These are phyloP conservation scores for Mermis nigrescens DNA, from an alignment of 2,888 invertebrate genomes.

Conservation along the genomic window DNA sequence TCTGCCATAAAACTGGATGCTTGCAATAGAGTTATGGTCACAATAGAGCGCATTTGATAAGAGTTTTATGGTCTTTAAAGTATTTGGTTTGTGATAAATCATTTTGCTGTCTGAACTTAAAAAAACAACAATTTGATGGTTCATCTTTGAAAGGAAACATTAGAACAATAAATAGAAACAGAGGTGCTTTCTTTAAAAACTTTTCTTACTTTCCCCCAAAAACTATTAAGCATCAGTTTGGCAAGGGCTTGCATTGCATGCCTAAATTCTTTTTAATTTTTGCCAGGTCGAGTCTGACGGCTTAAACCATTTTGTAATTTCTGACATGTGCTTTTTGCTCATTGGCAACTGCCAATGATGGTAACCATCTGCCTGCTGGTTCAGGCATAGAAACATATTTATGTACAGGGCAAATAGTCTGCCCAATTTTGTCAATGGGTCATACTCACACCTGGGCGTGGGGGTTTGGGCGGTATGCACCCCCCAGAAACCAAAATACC, in stretches of 20 bases:
- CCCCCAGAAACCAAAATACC: too few relatives aligned
- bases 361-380: constrained; percentile 18
- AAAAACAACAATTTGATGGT: background rate
- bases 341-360: background rate
- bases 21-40: background rate
- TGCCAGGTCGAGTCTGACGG: background rate
- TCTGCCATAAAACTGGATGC: background rate
- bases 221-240: constrained; percentile 1
- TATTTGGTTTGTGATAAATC: background rate
- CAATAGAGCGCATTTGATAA: background rate
- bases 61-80: background rate
- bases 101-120: background rate
- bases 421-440: constrained; percentile 6
- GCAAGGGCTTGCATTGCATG: background rate
- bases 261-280: background rate
- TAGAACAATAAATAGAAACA: background rate
- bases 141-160: background rate
- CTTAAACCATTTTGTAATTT: background rate
- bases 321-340: background rate
- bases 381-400: constrained; percentile 20
- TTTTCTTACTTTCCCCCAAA: constrained; percentile 1
- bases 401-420: constrained; percentile 22
- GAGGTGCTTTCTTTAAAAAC: too few relatives aligned
- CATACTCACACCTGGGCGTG: too few relatives aligned
- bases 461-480: too few relatives aligned